Conservation (phyloP, 1,140 invertebrate genomes). For the Carposina sasakii region DNA sequence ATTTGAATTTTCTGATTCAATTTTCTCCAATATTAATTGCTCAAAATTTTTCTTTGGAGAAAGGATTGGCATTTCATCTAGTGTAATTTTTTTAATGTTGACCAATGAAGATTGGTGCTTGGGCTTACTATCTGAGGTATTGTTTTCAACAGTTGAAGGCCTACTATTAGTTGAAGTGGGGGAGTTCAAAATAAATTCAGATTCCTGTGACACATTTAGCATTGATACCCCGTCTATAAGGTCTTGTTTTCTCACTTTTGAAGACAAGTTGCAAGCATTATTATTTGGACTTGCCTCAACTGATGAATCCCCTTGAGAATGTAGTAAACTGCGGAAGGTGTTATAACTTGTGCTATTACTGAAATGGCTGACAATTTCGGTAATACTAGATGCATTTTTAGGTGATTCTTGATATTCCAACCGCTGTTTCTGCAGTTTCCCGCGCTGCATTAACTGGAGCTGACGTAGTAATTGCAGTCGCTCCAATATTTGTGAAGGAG, state of each 20-base stretch:
- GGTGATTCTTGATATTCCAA: slow-evolving; percentile 45
- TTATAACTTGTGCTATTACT: slow-evolving; percentile 60
- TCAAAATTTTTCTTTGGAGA: slow-evolving; percentile 63
- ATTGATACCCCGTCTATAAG: slow-evolving; percentile 54
- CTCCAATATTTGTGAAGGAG: slow-evolving; percentile 59
- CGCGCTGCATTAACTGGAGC: slow-evolving; percentile 54
- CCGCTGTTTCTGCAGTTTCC: slow-evolving; percentile 56
- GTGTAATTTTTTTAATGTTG: slow-evolving; percentile 50
- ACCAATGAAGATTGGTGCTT: slow-evolving; percentile 19
- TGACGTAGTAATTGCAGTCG: slow-evolving; percentile 53
- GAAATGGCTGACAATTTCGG: slow-evolving; percentile 64
- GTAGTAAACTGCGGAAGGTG: slow-evolving; percentile 54
- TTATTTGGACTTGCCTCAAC: slow-evolving; percentile 23
- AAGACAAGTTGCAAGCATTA: slow-evolving; percentile 19
- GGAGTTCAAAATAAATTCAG: slow-evolving; percentile 45
- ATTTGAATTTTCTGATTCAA: slow-evolving; percentile 33
- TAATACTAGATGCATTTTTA: slow-evolving; percentile 46
- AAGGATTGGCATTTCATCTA: slow-evolving; percentile 63
- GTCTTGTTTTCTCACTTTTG: slow-evolving; percentile 35
- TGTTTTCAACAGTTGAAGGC: slow-evolving; percentile 8
- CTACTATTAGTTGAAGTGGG: slow-evolving; percentile 36
- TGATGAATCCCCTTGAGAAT: slow-evolving; percentile 33
- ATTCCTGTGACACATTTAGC: slow-evolving; percentile 58
- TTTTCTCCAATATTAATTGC: slow-evolving; percentile 47
- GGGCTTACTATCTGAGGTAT: neutral